Evolutionary conservation across 2,888 invertebrate species (phyloP).

Genomic region (Synanthedon myopaeformis): DNA sequence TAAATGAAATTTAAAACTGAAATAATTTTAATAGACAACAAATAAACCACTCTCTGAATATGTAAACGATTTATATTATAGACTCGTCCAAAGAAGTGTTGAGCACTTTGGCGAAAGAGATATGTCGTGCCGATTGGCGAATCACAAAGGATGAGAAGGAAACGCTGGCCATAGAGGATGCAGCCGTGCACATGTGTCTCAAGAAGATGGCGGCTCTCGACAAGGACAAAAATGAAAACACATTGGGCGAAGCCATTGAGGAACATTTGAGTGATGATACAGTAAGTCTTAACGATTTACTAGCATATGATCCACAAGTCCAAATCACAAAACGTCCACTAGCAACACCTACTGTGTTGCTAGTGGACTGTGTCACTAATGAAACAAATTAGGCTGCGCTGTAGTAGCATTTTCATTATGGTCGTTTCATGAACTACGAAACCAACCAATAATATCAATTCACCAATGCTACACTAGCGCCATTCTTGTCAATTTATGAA

Average conservation of each 20-base stretch:
- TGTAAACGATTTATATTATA: slow-evolving; percentile 12
- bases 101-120: slow-evolving; percentile 36
- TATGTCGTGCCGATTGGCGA: slow-evolving; percentile 65
- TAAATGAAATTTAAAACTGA: too few species aligned
- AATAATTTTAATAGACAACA: slow-evolving; percentile 1
- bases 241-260: slow-evolving; percentile 72
- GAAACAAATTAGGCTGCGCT: too few species aligned
- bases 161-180: slow-evolving; percentile 75
- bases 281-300: slow-evolving; percentile 35
- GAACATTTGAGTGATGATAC: slow-evolving; percentile 63
- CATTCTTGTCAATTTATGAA: too few species aligned
- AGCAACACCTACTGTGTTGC: too few species aligned
- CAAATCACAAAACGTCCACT: too few species aligned
- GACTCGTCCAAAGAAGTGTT: slow-evolving; percentile 46
- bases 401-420: too few species aligned
- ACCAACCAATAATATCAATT: too few species aligned
- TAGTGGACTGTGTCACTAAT: too few species aligned
- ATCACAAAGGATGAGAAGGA: slow-evolving; percentile 57
- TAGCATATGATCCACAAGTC: too few species aligned
- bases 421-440: too few species aligned
- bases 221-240: slow-evolving; percentile 43
- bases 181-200: slow-evolving; percentile 80
- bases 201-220: slow-evolving; percentile 81
- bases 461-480: too few species aligned
- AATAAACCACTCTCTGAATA: neutral